phyloP scores from a whole-genome alignment of 2,113 vertebrate genomes.

The Megaptera novaeangliae region DNA sequence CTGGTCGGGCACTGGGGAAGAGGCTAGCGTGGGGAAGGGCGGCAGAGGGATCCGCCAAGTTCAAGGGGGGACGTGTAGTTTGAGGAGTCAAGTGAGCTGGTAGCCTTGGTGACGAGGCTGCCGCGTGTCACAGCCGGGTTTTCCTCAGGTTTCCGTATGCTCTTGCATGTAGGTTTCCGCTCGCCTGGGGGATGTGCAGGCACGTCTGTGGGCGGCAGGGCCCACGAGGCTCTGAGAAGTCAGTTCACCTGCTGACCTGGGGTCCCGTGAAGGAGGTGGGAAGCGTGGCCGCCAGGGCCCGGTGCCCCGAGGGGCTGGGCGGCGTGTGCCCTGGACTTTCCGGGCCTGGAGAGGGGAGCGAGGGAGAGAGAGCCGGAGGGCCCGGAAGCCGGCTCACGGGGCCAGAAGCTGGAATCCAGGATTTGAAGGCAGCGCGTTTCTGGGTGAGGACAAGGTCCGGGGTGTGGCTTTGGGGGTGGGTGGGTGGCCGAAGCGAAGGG shows the following conservation, averaged over 20 bases:
- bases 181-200: not conserved
- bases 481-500: no score
- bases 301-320: not conserved
- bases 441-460: not conserved
- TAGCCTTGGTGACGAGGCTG: not conserved
- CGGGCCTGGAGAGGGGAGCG: not conserved
- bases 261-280: not conserved
- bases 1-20: not conserved
- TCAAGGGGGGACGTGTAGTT: not conserved
- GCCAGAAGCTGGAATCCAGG: not conserved
- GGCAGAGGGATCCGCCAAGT: not conserved
- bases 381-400: not conserved
- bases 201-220: not conserved
- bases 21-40: fast-evolving
- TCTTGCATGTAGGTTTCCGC: not conserved
- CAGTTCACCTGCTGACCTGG: not conserved
- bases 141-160: not conserved
- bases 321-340: no score
- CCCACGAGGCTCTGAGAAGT: not conserved
- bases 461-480: not conserved
- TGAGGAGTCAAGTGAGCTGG: not conserved
- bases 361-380: not conserved
- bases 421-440: not conserved
- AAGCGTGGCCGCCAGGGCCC: not conserved
- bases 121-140: not conserved